A percentile compares a stretch with the other conserved stretches of the same genome.
Evolutionary conservation across 2,888 invertebrate species (phyloP).

Genomic region (Syrphus vitripennis): DNA sequence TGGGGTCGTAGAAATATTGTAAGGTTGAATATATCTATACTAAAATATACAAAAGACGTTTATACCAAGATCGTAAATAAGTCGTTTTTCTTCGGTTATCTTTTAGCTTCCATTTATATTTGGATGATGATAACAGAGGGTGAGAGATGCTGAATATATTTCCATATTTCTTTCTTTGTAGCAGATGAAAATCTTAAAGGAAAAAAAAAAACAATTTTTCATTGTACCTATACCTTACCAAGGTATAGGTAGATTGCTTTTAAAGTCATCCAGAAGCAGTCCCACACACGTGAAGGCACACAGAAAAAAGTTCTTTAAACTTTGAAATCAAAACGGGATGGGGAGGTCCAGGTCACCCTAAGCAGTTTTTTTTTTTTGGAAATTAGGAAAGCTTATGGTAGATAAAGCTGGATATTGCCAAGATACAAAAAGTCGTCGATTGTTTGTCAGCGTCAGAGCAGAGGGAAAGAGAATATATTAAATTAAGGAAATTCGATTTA

Average conservation of each 20-base stretch:
- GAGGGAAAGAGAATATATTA: slow-evolving; percentile 73
- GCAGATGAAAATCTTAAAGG: slow-evolving; percentile 55
- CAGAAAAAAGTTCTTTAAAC: slow-evolving; percentile 26
- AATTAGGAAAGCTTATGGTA: slow-evolving; percentile 37
- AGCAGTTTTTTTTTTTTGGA: neutral
- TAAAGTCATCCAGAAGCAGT: neutral
- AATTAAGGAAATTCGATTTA: slow-evolving; percentile 76
- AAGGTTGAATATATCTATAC: neutral
- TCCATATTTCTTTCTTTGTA: slow-evolving; percentile 32
- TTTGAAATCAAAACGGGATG: slow-evolving; percentile 14
- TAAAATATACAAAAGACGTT: slow-evolving; percentile 59
- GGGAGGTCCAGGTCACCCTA: neutral
- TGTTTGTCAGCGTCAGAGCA: neutral
- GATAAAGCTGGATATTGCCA: slow-evolving; percentile 29
- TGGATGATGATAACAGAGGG: neutral
- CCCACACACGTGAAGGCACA: slow-evolving; percentile 53
- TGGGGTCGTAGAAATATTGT: neutral
- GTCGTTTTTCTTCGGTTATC: slow-evolving; percentile 63
- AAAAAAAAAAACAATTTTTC: slow-evolving; percentile 68
- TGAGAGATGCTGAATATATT: slow-evolving; percentile 13
- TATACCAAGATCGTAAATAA: slow-evolving; percentile 70
- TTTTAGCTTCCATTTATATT: slow-evolving; percentile 17
- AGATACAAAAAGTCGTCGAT: neutral
- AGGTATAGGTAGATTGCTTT: slow-evolving; percentile 10
- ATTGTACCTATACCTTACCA: slow-evolving; percentile 16